Evolutionary conservation across 1,140 invertebrate genomes (phyloP).

Genomic region (Cyclargus thomasi): DNA sequence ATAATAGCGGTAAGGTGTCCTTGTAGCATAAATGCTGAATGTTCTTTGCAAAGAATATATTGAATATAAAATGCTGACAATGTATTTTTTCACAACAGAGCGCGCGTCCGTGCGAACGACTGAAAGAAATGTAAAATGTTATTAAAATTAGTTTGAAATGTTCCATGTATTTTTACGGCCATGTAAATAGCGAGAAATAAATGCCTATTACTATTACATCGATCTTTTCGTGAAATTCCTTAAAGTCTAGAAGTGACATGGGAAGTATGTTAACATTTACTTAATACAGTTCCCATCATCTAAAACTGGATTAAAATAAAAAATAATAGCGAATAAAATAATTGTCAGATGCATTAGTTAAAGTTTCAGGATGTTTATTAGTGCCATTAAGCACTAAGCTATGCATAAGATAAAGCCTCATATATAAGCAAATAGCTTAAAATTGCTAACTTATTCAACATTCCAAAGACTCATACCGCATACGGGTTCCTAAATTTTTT

Average conservation of each 20-base stretch:
- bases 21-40: constrained; percentile 35
- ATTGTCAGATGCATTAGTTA: too few relatives aligned
- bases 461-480: too few relatives aligned
- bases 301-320: too few relatives aligned
- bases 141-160: constrained; percentile 66
- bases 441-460: too few relatives aligned
- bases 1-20: constrained; percentile 67
- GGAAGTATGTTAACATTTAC: too few relatives aligned
- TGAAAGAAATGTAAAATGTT: constrained; percentile 58
- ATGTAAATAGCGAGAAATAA: constrained; percentile 68
- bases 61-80: constrained; percentile 39
- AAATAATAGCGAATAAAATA: too few relatives aligned
- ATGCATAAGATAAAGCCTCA: too few relatives aligned
- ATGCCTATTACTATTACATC: constrained; percentile 55
- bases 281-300: too few relatives aligned
- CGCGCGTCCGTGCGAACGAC: constrained; percentile 40
- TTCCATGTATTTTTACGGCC: constrained; percentile 66
- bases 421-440: too few relatives aligned
- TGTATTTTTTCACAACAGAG: constrained; percentile 16
- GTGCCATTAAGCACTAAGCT: too few relatives aligned
- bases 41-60: constrained; percentile 27
- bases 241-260: background rate
- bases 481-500: constrained; percentile 19
- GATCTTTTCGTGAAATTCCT: constrained; percentile 17
- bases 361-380: too few relatives aligned